A percentile compares a stretch with the other conserved stretches of the same genome.
These are phyloP conservation scores for Sinosuthora webbiana DNA, from an alignment of 2,113 vertebrate species.

Conservation along the genomic window DNA sequence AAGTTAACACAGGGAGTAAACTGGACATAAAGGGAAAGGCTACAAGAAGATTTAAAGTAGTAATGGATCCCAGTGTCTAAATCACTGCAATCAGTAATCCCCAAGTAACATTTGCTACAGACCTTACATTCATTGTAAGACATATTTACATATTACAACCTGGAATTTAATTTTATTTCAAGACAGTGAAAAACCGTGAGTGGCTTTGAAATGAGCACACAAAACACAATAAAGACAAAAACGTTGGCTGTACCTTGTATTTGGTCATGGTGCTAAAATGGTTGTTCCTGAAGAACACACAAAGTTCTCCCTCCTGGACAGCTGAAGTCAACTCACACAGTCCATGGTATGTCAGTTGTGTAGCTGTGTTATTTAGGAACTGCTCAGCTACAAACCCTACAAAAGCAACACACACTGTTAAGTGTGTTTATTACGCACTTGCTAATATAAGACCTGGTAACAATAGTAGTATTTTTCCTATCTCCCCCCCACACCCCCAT, in stretches of 20 bases:
- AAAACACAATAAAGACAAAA: background rate
- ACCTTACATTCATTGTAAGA: background rate
- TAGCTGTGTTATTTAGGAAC: slow-evolving; percentile 95
- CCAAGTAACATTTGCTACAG: background rate
- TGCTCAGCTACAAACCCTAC: slow-evolving; percentile 95
- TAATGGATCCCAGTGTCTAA: background rate
- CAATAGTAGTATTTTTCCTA: background rate
- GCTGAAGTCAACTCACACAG: slow-evolving; percentile 95
- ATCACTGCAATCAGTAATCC: background rate
- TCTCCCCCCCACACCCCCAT: background rate
- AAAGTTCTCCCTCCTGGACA: slow-evolving; percentile 96
- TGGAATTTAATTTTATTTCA: background rate
- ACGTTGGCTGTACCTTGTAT: slow-evolving; percentile 83
- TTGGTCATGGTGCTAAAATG: slow-evolving; percentile 99
- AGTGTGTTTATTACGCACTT: background rate
- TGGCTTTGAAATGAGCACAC: background rate
- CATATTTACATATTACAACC: background rate
- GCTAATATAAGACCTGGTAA: background rate
- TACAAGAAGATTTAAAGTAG: background rate
- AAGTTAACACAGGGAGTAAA: background rate
- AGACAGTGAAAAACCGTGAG: background rate
- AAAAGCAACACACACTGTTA: slow-evolving; percentile 57
- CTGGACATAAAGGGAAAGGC: background rate
- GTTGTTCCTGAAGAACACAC: slow-evolving; percentile 99
- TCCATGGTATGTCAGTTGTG: slow-evolving; percentile 96